Percentiles rank a stretch among this genome's conserved stretches.
phyloP scores from a whole-genome alignment of 2,113 vertebrate species.

The Apodemus speciosus region DNA sequence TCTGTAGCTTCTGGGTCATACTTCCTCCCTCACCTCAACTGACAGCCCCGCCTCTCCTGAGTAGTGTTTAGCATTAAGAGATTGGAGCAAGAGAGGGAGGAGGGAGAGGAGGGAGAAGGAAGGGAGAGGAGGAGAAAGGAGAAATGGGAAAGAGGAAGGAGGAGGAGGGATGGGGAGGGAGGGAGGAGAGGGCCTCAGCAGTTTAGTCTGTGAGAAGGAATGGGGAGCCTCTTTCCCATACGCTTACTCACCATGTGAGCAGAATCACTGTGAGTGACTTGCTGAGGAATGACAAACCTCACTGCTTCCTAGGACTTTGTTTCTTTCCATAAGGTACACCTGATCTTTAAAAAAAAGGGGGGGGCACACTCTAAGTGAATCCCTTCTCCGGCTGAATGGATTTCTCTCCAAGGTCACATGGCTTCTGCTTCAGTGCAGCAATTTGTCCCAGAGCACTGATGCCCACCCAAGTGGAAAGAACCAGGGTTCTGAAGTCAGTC shows the following conservation, averaged over 20 bases:
- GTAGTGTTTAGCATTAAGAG: background rate
- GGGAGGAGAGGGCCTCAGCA: background rate
- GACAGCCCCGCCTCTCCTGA: background rate
- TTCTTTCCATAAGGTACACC: background rate
- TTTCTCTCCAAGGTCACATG: background rate
- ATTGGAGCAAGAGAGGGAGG: background rate
- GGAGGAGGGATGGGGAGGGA: accelerated
- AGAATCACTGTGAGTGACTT: no score
- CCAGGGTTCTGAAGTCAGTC: background rate
- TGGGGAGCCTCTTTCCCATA: background rate
- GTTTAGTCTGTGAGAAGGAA: background rate
- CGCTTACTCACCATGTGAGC: background rate
- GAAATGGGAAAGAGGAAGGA: background rate
- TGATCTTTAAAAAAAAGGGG: background rate
- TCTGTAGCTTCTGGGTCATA: background rate
- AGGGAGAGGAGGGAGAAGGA: background rate
- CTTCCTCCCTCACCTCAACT: background rate
- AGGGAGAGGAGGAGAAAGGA: background rate
- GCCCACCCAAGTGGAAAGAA: background rate
- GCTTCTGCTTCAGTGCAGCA: background rate
- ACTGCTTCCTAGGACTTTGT: background rate
- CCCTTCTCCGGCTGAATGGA: background rate
- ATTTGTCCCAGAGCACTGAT: accelerated
- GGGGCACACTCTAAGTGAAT: background rate
- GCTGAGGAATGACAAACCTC: background rate